Conservation (phyloP, 1,140 invertebrate species). For the Drosophila arizonae region DNA sequence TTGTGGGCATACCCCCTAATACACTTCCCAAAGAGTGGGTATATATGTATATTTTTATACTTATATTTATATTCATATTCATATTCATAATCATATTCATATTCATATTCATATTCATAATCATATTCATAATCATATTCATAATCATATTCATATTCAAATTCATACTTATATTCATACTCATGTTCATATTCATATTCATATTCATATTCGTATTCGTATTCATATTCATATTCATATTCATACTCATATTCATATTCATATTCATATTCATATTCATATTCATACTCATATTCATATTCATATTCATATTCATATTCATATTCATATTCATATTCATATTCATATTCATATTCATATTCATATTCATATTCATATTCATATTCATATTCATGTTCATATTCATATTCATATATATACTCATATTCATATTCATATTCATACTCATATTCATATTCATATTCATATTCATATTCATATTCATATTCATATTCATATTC, state of each 20-base stretch:
- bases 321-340: background rate
- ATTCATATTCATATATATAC: background rate
- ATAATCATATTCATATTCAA: background rate
- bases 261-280: too few species aligned
- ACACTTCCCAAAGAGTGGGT: background rate
- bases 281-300: too few species aligned
- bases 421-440: background rate
- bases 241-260: too few species aligned
- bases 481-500: background rate
- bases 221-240: too few species aligned
- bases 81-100: too few species aligned
- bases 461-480: too few species aligned
- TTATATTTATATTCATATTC: too few species aligned
- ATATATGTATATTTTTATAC: background rate
- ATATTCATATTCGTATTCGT: background rate
- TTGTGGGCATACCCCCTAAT: conserved; percentile 23
- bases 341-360: background rate
- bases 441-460: background rate
- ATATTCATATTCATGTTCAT: background rate
- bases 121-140: background rate
- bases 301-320: background rate
- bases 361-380: background rate
- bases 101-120: too few species aligned
- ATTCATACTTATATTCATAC: too few species aligned
- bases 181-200: too few species aligned